Evolutionary conservation across 1,140 invertebrate species (phyloP), one percentile per base, ranked within the genome.

Genomic region (Melipona quadrifasciata): DNA sequence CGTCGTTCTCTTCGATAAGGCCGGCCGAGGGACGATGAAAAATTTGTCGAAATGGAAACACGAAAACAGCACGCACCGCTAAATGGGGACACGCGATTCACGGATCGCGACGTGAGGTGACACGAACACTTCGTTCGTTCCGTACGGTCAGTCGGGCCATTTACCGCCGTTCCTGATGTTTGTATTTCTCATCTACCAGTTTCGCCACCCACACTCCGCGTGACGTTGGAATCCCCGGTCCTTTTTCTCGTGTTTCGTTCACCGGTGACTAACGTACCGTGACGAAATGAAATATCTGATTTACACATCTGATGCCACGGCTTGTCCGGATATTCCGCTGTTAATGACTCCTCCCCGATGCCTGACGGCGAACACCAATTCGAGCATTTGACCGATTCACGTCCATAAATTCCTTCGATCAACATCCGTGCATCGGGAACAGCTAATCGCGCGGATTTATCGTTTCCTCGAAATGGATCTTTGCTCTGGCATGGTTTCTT

Each of bases 101-200:
- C 47, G 75, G 82, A 61, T 70, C 53, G 39, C 55, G 24, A 87
- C 55, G 64, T 34, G 67, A 77, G 70, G 75, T 88, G 68, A 79
- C 80, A 51, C 57, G 77, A 51, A 88, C 84, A 82, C 78, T 83
- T 47, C 39, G 39, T 47, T 8, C 85, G 78, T 73, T 74, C 75
- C 81, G 75, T 53, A 58, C 39, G 75, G 73, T 47, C 79, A 65
- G 82, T 47, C 67, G 70, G 57, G 80, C 81, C 83, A 82, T 86
- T 89, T 90, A 80, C 78, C 79, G 79, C 70, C 86, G 64, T 78
- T 88, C 83, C 84, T 75, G 75, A 90, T 92, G 93, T 93, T 94
- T 94, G 91, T 92, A 91, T 91, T 94, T 94, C 91, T 93, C 93
- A 92, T 94, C 92, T 92, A 92, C 93, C 89, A 93, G 90, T 91